These are phyloP conservation scores for Drosophila funebris DNA, from an alignment of 1,140 invertebrate genomes.

Conservation along the genomic window DNA sequence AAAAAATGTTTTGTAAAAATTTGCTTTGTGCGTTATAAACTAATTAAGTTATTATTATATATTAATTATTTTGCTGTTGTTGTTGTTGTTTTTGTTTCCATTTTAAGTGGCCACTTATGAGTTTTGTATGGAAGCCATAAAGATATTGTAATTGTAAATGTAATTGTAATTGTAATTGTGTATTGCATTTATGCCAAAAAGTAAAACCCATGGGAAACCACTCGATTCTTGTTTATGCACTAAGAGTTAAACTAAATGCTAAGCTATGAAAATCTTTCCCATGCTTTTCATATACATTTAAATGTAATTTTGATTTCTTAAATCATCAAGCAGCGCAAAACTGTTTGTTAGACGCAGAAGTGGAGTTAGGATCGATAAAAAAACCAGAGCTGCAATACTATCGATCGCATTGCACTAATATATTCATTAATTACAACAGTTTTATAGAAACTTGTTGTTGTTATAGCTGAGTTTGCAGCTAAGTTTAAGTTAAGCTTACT, in stretches of 20 bases:
- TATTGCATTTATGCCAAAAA: constrained; percentile 26
- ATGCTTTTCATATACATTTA: constrained; percentile 28
- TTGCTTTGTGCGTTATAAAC: constrained; percentile 62
- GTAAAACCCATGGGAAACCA: constrained; percentile 58
- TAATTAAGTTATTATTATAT: constrained; percentile 62
- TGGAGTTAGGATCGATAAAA: constrained; percentile 7
- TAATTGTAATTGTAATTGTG: constrained; percentile 33
- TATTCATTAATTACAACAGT: no score
- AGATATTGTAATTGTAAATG: constrained; percentile 28
- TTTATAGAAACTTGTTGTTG: no score
- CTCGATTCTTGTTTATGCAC: constrained; percentile 51
- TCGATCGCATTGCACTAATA: no score
- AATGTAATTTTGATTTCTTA: not conserved
- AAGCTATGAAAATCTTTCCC: constrained; percentile 66
- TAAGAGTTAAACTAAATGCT: constrained; percentile 61
- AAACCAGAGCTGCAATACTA: not conserved
- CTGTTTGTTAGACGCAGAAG: constrained; percentile 72
- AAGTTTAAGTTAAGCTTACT: no score
- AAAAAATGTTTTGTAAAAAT: constrained; percentile 53
- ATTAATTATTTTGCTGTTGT: constrained; percentile 24
- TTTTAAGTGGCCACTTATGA: constrained; percentile 59
- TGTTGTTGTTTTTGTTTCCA: constrained; percentile 13
- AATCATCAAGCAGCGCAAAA: constrained; percentile 41
- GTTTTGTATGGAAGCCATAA: constrained; percentile 34
- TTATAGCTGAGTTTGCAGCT: no score